These are phyloP conservation scores for Hypsopygia costalis DNA, from an alignment of 2,888 invertebrate genomes.

Conservation along the genomic window DNA sequence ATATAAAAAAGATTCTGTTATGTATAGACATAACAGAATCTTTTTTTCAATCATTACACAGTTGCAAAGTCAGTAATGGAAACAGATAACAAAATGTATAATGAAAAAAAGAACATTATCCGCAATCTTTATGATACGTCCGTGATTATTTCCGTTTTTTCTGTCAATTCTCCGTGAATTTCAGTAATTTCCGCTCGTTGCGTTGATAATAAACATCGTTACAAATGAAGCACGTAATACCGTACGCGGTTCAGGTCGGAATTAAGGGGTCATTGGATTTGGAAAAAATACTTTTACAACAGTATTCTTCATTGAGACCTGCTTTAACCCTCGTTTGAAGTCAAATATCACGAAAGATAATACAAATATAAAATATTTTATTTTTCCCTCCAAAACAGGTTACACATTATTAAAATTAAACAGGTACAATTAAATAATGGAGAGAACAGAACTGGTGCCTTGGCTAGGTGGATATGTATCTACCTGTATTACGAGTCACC, in stretches of 20 bases:
- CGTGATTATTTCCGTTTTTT: neutral
- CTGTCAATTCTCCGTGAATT: conserved; percentile 2
- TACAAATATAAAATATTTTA: too few relatives aligned
- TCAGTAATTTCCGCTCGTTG: neutral
- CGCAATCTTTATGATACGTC: neutral
- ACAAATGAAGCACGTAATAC: conserved; percentile 2
- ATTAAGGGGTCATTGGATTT: neutral
- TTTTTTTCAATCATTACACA: too few relatives aligned
- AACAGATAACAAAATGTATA: too few relatives aligned
- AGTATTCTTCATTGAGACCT: neutral
- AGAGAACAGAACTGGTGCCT: too few relatives aligned
- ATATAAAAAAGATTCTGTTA: too few relatives aligned
- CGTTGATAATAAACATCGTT: conserved; percentile 1
- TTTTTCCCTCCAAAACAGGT: too few relatives aligned
- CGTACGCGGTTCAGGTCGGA: neutral
- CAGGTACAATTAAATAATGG: too few relatives aligned
- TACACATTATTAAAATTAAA: too few relatives aligned
- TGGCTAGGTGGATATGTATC: too few relatives aligned
- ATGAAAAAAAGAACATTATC: neutral
- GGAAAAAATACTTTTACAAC: conserved; percentile 2
- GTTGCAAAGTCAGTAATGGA: too few relatives aligned
- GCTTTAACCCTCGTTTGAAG: conserved; percentile 14
- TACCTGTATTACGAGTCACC: too few relatives aligned
- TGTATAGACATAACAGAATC: too few relatives aligned
- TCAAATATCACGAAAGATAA: conserved; percentile 44